Conservation (phyloP, 2,888 invertebrate genomes). For the Plebejus melissa region DNA sequence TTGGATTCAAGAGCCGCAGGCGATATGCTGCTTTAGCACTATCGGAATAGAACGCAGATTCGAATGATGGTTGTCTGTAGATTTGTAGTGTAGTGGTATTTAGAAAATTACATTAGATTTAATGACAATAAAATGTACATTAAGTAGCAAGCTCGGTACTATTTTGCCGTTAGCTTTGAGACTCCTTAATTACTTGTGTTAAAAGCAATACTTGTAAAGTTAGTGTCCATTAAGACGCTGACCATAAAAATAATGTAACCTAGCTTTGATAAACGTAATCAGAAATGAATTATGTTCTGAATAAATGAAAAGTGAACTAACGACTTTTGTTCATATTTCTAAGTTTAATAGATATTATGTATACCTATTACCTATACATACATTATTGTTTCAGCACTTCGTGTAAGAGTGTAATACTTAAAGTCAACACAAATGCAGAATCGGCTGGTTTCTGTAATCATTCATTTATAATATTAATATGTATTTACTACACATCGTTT, state of each 20-base stretch:
- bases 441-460: background rate
- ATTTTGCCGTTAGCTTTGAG: background rate
- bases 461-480: background rate
- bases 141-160: constrained; percentile 1
- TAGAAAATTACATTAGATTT: constrained; percentile 18
- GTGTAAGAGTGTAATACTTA: too few species aligned
- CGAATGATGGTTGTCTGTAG: background rate
- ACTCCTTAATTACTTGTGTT: constrained; percentile 1
- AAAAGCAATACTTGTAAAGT: background rate
- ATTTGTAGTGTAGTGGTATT: constrained; percentile 4
- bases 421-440: too few species aligned
- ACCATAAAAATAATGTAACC: background rate
- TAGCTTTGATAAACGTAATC: background rate
- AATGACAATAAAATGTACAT: constrained; percentile 5
- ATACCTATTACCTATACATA: too few species aligned
- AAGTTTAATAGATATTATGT: too few species aligned
- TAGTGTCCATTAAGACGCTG: constrained; percentile 2
- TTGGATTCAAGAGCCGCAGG: background rate
- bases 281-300: background rate
- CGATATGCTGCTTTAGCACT: background rate
- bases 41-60: background rate
- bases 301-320: too few species aligned
- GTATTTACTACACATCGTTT: background rate
- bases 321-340: too few species aligned
- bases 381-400: too few species aligned